phyloP scores from a whole-genome alignment of 2,888 invertebrate species.

The Cotesia congregata region DNA sequence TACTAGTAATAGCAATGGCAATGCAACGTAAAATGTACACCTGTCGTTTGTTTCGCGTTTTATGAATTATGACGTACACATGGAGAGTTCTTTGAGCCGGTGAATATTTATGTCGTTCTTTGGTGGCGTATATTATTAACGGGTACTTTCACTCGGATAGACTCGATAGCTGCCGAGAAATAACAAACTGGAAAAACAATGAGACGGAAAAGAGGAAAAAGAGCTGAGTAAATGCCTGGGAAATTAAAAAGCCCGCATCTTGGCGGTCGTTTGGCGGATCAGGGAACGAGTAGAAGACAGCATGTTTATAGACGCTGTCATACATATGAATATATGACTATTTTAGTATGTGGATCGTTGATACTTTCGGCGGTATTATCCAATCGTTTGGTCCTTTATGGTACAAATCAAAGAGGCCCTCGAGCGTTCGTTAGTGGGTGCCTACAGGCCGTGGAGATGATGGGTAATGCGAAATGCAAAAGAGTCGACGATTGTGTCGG shows the following conservation, averaged over 20 bases:
- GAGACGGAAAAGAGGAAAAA: not conserved
- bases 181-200: not conserved
- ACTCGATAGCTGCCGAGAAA: not conserved
- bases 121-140: not conserved
- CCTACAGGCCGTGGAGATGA: constrained; percentile 44
- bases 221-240: not conserved
- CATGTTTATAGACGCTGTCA: constrained; percentile 12
- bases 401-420: constrained; percentile 46
- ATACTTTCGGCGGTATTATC: constrained; percentile 30
- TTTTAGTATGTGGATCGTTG: not conserved
- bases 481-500: constrained; percentile 45
- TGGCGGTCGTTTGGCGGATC: constrained; percentile 13
- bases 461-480: constrained; percentile 56
- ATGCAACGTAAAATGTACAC: constrained; percentile 8
- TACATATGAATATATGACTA: not conserved
- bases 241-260: constrained; percentile 25
- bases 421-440: constrained; percentile 53
- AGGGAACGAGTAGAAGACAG: constrained; percentile 10
- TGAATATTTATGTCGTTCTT: constrained; percentile 16
- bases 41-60: constrained; percentile 25
- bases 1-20: not conserved
- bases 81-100: not conserved
- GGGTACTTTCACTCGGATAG: not conserved
- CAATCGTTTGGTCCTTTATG: constrained; percentile 37
- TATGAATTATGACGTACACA: constrained; percentile 23